A percentile compares a stretch with the other conserved stretches of the same genome.
phyloP scores from a whole-genome alignment of 2,113 vertebrate species.

The Smithornis capensis region DNA sequence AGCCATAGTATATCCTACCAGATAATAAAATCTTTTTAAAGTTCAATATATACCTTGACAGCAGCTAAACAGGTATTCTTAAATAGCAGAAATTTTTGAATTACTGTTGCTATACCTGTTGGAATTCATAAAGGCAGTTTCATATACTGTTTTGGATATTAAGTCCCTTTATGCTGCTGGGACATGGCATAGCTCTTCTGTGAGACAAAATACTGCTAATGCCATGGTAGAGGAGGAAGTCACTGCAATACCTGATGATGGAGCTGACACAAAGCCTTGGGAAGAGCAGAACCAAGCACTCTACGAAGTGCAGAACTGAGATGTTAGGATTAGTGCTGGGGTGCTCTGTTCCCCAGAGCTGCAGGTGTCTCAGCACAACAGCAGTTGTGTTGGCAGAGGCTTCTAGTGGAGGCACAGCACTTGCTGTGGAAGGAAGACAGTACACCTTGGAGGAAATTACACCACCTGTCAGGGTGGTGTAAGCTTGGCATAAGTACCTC shows the following conservation, averaged over 20 bases:
- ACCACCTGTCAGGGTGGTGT: neutral
- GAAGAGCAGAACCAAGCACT: neutral
- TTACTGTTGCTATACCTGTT: neutral
- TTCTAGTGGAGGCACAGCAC: rapidly evolving
- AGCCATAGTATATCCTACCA: neutral
- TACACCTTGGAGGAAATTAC: neutral
- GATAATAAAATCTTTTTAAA: neutral
- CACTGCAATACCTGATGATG: neutral
- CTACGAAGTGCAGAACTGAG: neutral
- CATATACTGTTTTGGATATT: neutral
- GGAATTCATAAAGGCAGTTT: neutral
- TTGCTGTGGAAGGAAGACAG: neutral
- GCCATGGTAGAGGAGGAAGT: neutral
- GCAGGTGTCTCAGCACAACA: rapidly evolving
- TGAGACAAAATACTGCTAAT: neutral
- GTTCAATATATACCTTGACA: neutral
- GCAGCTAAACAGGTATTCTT: neutral
- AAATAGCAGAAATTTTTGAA: neutral
- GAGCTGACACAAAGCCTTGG: neutral
- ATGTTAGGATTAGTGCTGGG: neutral
- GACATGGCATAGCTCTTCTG: neutral
- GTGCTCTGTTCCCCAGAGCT: neutral
- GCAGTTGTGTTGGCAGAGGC: rapidly evolving
- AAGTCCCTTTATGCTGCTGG: neutral
- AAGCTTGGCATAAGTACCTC: neutral